These are phyloP conservation scores for Macquaria ambigua DNA, from an alignment of 2,113 vertebrate species.

Conservation along the genomic window DNA sequence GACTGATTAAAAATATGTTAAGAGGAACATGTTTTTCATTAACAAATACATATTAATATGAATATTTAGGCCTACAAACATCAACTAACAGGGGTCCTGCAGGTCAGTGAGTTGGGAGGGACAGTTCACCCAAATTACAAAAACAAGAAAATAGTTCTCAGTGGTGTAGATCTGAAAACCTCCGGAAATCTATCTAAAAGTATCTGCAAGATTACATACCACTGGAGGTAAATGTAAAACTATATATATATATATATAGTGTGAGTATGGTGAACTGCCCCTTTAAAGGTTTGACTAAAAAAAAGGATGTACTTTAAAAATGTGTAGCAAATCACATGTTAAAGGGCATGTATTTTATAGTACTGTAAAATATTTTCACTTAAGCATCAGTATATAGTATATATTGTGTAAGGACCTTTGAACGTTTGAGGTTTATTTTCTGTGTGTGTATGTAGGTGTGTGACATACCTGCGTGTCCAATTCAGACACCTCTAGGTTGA, in stretches of 20 bases:
- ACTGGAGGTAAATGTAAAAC: not conserved
- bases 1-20: not conserved
- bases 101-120: too few species aligned
- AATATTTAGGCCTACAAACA: not conserved
- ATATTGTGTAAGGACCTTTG: not conserved
- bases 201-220: not conserved
- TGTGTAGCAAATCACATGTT: too few species aligned
- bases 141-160: too few species aligned
- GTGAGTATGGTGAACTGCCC: not conserved
- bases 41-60: not conserved
- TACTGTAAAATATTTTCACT: too few species aligned
- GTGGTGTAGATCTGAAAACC: too few species aligned
- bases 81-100: too few species aligned
- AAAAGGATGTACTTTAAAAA: not conserved
- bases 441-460: not conserved
- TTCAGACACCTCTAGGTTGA: constrained; percentile 98
- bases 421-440: not conserved
- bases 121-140: too few species aligned
- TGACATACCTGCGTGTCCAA: constrained; percentile 94
- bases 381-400: not conserved
- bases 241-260: too few species aligned
- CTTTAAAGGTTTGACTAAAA: too few species aligned
- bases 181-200: not conserved
- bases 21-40: not conserved
- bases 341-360: too few species aligned